Evolutionary conservation across 1,140 invertebrate species (phyloP), one percentile per base, ranked within the genome.

Genomic region (Euwallacea similis): DNA sequence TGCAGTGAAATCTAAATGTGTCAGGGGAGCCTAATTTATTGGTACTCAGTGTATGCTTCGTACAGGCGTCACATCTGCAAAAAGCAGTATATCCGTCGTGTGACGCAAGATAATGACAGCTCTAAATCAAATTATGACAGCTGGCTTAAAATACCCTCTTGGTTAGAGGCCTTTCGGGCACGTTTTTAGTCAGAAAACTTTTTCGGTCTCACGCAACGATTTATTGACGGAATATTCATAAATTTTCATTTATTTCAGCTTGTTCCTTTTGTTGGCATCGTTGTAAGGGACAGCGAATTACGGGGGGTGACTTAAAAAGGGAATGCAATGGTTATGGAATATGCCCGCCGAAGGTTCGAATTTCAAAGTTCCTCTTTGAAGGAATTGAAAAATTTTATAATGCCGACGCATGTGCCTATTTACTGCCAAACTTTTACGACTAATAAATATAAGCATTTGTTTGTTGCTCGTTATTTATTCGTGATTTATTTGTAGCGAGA

Each of bases 1-100:
- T 72, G 74, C 69, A 75, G 71, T 71, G 66, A 75, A 75, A 75
- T 75, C 67, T 73, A 75, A 75, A 75, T 73, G 74, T 75, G 74
- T 75, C 74, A 75, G 71, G 71, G 74, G 74, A 73, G 63, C 61
- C 66, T 71, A 71, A 75, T 75, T 75, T 75, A 75, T 75, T 68
- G 69, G 67, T 71, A 67, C 71, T 72, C 71, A 68, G 71, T 72
- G 66, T 72, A 72, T 72, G 71, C 66, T 68, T 67, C 64, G 71
- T 72, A 68, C 66, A 72, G 65, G 71, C 71, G 71, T 75, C 70
- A 75, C 73, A 75, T 75, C 73, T 75, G 73, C 73, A 75, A 75
- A 75, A 75, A 72, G 71, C 71, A 72, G 54, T 72, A 72, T 72
- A 72, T 67, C 71, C 65, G 59, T 68, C 71, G 71, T 67, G 71